A percentile compares a stretch with the other conserved stretches of the same genome.
Evolutionary conservation across 2,113 vertebrate species (phyloP).

Genomic region (Pteruthius melanotis): DNA sequence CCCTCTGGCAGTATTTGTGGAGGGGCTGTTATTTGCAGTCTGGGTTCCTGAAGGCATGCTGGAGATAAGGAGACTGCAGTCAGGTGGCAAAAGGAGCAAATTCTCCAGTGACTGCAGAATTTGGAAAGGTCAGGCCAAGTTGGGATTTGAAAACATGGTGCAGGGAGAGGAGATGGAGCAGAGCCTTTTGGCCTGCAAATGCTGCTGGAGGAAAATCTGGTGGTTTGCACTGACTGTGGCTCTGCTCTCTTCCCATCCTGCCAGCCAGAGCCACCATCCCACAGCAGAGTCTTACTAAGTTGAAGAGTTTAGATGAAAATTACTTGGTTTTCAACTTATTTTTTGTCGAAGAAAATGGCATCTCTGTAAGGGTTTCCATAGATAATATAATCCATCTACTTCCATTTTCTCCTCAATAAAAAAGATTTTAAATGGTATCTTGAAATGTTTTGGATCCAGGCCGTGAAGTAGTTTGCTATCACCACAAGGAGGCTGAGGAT

Average conservation of each 20-base stretch:
- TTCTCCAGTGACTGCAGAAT: not conserved
- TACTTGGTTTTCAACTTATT: not conserved
- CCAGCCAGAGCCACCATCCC: not conserved
- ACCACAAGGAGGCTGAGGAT: conserved; percentile 13
- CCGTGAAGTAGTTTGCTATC: not conserved
- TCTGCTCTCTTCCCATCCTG: not conserved
- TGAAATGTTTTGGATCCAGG: not conserved
- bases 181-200: not conserved
- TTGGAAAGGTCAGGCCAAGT: not conserved
- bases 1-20: not conserved
- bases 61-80: not conserved
- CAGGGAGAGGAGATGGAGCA: not conserved
- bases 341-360: not conserved
- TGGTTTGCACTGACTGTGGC: not conserved
- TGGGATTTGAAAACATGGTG: not conserved
- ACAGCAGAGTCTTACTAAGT: not conserved
- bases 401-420: not conserved
- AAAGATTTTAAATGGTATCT: not conserved
- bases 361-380: not conserved
- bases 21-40: not conserved
- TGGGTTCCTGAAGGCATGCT: not conserved
- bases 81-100: not conserved
- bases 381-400: not conserved
- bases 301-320: not conserved
- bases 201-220: not conserved